These are phyloP conservation scores for Thunnus maccoyii DNA, from an alignment of 2,113 vertebrate genomes.

Conservation along the genomic window DNA sequence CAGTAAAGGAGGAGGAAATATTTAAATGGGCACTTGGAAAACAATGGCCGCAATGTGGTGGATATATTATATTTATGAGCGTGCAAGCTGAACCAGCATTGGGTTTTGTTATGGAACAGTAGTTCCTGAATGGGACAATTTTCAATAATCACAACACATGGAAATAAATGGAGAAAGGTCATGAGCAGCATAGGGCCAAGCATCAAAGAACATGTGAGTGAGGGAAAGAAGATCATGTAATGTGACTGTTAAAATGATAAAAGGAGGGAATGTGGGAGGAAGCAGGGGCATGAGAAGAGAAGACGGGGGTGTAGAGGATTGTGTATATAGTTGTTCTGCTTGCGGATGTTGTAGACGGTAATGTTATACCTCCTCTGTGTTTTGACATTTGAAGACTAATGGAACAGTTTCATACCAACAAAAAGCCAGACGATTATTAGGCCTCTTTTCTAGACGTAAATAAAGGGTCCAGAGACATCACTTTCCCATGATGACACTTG, in stretches of 20 bases:
- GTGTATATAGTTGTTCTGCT: slow-evolving; percentile 62
- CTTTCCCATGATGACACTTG: slow-evolving; percentile 56
- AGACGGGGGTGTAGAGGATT: slow-evolving; percentile 18
- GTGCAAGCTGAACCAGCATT: slow-evolving; percentile 33
- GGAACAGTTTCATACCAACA: slow-evolving; percentile 67
- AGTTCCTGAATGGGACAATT: slow-evolving; percentile 29
- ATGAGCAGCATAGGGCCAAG: slow-evolving; percentile 25
- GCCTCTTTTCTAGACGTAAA: slow-evolving; percentile 56
- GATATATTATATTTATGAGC: slow-evolving; percentile 37
- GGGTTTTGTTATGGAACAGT: slow-evolving; percentile 50
- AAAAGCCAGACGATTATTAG: slow-evolving; percentile 60
- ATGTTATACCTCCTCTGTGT: slow-evolving; percentile 75
- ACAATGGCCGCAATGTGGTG: slow-evolving; percentile 17
- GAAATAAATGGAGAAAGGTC: slow-evolving; percentile 37
- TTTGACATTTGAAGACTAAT: slow-evolving; percentile 78
- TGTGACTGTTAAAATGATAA: slow-evolving; percentile 73
- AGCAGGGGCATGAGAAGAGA: slow-evolving; percentile 42
- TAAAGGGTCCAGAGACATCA: slow-evolving; percentile 38
- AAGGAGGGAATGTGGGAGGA: slow-evolving; percentile 59
- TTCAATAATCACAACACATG: slow-evolving; percentile 35
- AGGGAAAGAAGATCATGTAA: slow-evolving; percentile 44
- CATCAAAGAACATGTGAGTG: slow-evolving; percentile 32
- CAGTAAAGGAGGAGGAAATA: neutral
- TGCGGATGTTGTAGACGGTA: slow-evolving; percentile 71
- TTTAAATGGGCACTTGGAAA: slow-evolving; percentile 1